Conservation (phyloP, 2,888 invertebrate genomes). For the Drosophila meridionalis region DNA sequence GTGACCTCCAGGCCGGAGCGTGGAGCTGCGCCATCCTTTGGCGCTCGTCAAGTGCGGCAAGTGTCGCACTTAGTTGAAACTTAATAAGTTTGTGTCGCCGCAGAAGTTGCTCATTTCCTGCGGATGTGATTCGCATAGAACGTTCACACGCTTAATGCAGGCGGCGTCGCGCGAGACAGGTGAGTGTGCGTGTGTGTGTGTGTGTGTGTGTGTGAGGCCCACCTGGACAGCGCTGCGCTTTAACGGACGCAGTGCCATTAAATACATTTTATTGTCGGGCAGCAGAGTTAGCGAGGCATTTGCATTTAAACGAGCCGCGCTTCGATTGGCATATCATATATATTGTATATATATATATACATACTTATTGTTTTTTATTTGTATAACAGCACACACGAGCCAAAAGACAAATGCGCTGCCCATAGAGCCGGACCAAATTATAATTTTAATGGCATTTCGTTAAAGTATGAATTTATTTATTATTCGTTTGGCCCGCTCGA, state of each 20-base stretch:
- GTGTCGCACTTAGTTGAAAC: constrained; percentile 71
- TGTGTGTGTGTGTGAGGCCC: background rate
- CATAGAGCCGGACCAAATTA: constrained; percentile 34
- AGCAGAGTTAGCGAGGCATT: constrained; percentile 37
- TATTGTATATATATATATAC: background rate
- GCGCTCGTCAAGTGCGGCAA: constrained; percentile 41
- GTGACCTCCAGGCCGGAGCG: constrained; percentile 48
- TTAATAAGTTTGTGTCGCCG: constrained; percentile 58
- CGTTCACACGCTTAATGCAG: constrained; percentile 58
- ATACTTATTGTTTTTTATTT: constrained; percentile 19
- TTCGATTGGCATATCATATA: constrained; percentile 23
- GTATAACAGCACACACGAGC: constrained; percentile 25
- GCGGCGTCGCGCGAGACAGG: constrained; percentile 41
- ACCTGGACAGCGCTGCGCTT: constrained; percentile 18
- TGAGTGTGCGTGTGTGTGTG: background rate
- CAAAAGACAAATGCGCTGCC: constrained; percentile 7
- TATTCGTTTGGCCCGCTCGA: background rate
- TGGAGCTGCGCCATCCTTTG: constrained; percentile 22
- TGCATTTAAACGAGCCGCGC: constrained; percentile 67
- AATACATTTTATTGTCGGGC: constrained; percentile 60
- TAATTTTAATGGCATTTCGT: constrained; percentile 50
- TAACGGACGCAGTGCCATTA: constrained; percentile 46
- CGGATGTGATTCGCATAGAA: constrained; percentile 64
- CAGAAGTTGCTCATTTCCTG: constrained; percentile 66
- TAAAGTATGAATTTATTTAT: constrained; percentile 24